These are phyloP conservation scores for Thunnus albacares DNA, from an alignment of 2,797 vertebrate species.

Conservation along the genomic window DNA sequence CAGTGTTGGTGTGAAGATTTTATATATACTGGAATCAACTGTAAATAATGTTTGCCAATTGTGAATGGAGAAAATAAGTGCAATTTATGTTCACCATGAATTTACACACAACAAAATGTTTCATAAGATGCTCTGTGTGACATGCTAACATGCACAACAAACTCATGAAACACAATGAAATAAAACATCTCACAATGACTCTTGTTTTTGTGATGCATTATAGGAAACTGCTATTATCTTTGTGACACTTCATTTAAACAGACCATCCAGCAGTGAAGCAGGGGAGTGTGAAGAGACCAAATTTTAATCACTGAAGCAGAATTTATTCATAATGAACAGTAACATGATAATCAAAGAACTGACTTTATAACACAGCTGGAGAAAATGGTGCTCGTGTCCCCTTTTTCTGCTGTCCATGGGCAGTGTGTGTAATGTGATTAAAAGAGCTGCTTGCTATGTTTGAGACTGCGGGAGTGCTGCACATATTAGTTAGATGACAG, in stretches of 20 bases:
- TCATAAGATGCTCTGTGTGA: constrained; percentile 60
- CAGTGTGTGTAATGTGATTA: too few species aligned
- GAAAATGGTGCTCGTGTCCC: background rate
- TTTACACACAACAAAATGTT: constrained; percentile 47
- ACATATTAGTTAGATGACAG: too few species aligned
- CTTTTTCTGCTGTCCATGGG: too few species aligned
- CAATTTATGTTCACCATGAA: constrained; percentile 66
- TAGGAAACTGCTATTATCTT: background rate
- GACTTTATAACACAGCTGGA: background rate
- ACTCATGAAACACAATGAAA: constrained; percentile 59
- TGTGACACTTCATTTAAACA: background rate
- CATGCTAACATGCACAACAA: constrained; percentile 55
- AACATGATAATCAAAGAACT: too few species aligned
- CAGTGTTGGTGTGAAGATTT: constrained; percentile 72
- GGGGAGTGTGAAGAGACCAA: background rate
- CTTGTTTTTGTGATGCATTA: background rate
- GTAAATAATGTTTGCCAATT: constrained; percentile 82
- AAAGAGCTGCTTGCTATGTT: too few species aligned
- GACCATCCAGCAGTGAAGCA: background rate
- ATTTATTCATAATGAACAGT: background rate
- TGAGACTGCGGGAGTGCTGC: too few species aligned
- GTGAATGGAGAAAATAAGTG: constrained; percentile 60
- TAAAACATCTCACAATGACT: constrained; percentile 60
- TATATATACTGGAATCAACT: constrained; percentile 79
- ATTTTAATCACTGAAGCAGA: background rate